Evolutionary conservation across 2,888 invertebrate species (phyloP), one percentile per base, ranked within the genome.

Genomic region (Agrochola circellaris): DNA sequence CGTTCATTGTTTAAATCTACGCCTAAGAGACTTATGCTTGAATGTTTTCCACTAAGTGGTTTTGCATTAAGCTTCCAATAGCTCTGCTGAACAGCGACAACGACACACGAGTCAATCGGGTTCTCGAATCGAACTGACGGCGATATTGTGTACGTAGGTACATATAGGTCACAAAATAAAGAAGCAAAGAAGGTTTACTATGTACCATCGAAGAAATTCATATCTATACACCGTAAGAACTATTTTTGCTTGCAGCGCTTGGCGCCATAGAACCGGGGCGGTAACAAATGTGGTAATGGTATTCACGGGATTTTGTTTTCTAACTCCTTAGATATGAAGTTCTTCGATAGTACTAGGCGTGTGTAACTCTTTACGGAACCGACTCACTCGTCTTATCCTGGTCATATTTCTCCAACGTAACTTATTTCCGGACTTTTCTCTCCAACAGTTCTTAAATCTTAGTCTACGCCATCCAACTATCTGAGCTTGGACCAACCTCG

Each of bases 1-100:
- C 68, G 66, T 74, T 76, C 83, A 83, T 84, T 84, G 84, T 84
- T 84, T 84, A 81, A 84, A 84, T 83, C 83, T 73, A 76, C 75
- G 82, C 73, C 62, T 80, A 60, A 81, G 66, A 75, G 68, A 75
- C 71, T 71, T 75, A 60, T 73, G 58, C 77, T 83, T n/a, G 68
- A 85, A 86, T 77, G 83, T 86, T 85, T 83, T 70, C 61, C 81
- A 61, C 51, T 79, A 61, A 86, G 86, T 86, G 86, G 83, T 85
- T 85, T 85, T 58, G 75, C 85, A 85, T 85, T 85, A 75, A 67
- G 65, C 56, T 67, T 69, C 73, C 74, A 78, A 78, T 81, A 72
- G 77, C 72, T 76, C 74, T 74, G 23, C 64, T 20, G 69, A 68
- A 65, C 61, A 42, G 77, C 70, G 80, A 68, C 65, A 71, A 23